A percentile compares a stretch with the other conserved stretches of the same genome.
Evolutionary conservation across 2,888 invertebrate genomes (phyloP).

Genomic region (Hipparchia semele): DNA sequence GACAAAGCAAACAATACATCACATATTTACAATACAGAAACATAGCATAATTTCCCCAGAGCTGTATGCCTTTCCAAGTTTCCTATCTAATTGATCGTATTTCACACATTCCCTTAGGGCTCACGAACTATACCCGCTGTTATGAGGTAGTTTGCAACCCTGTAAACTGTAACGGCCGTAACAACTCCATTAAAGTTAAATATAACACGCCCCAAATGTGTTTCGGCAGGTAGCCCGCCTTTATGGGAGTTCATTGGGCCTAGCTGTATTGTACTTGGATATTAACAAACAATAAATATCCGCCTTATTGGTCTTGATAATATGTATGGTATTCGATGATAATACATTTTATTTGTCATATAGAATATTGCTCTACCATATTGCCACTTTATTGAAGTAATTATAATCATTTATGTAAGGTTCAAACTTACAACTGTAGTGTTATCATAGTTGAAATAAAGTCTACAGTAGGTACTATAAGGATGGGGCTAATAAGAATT

Average conservation of each 20-base stretch:
- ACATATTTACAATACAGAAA: slow-evolving; percentile 24
- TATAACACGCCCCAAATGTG: slow-evolving; percentile 42
- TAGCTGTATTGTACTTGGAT: slow-evolving; percentile 17
- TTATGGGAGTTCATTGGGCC: slow-evolving; percentile 33
- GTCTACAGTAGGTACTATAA: too few relatives aligned
- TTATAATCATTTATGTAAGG: too few relatives aligned
- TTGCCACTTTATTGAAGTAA: too few relatives aligned
- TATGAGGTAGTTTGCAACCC: slow-evolving; percentile 43
- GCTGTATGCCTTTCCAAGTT: slow-evolving; percentile 47
- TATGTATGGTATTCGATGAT: not conserved
- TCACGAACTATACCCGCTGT: slow-evolving; percentile 47
- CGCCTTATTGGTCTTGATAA: not conserved
- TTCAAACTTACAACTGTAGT: too few relatives aligned
- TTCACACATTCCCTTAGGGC: slow-evolving; percentile 51
- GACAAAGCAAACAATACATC: not conserved
- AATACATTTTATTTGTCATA: not conserved
- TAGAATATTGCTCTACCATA: too few relatives aligned
- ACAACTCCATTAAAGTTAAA: slow-evolving; percentile 52
- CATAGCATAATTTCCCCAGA: slow-evolving; percentile 47
- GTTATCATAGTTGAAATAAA: too few relatives aligned
- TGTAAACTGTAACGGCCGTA: slow-evolving; percentile 41
- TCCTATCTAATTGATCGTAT: slow-evolving; percentile 60
- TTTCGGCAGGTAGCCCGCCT: slow-evolving; percentile 39
- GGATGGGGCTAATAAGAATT: too few relatives aligned
- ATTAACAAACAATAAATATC: slow-evolving; percentile 22